Conservation (phyloP, 1,140 invertebrate species). For the Cydia splendana region DNA sequence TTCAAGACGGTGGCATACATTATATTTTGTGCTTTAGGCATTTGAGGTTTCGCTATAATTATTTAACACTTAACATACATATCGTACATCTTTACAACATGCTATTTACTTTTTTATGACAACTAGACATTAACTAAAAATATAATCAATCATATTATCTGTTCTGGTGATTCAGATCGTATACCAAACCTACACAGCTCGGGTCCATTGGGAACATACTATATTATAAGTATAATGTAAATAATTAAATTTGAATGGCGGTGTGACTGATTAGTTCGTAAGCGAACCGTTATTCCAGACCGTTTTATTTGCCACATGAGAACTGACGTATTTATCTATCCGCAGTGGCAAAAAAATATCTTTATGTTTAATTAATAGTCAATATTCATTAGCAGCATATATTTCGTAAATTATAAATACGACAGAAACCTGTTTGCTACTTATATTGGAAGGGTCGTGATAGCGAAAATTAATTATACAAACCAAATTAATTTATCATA, state of each 20-base stretch:
- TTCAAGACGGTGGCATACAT: slow-evolving; percentile 17
- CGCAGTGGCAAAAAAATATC: not conserved
- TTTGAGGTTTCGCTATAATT: slow-evolving; percentile 16
- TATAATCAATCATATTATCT: too few relatives aligned
- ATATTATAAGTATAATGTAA: not conserved
- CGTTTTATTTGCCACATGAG: not conserved
- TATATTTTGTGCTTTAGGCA: slow-evolving; percentile 22
- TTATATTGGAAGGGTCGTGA: slow-evolving; percentile 15
- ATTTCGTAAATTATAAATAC: not conserved
- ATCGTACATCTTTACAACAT: not conserved
- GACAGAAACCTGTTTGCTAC: slow-evolving; percentile 19
- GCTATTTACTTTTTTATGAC: too few relatives aligned
- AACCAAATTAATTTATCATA: slow-evolving; percentile 17
- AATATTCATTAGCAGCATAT: slow-evolving; percentile 20
- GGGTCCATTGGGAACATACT: not conserved
- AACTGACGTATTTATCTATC: not conserved
- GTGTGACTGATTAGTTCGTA: slow-evolving; percentile 22
- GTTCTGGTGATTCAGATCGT: too few relatives aligned
- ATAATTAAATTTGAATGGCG: not conserved
- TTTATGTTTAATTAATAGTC: slow-evolving; percentile 18
- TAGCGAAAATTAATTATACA: slow-evolving; percentile 13
- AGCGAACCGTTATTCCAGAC: not conserved
- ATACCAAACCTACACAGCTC: too few relatives aligned
- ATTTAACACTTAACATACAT: slow-evolving; percentile 30
- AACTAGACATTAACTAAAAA: too few relatives aligned